Conservation (phyloP, 2,113 vertebrate genomes). For the Cromileptes altivelis region DNA sequence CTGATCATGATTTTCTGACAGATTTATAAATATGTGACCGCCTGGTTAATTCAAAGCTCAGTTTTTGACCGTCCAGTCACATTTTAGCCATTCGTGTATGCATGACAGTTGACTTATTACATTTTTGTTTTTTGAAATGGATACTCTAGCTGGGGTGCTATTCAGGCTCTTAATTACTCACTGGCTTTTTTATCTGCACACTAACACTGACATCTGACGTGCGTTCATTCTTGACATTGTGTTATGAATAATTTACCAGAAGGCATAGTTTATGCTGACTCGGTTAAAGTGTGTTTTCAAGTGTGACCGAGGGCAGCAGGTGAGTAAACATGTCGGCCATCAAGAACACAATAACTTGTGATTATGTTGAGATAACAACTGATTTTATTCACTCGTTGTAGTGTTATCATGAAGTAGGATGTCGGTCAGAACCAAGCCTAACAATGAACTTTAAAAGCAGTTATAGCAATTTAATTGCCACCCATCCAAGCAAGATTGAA, state of each 20-base stretch:
- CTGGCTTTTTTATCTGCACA: constrained; percentile 14
- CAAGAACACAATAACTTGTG: constrained; percentile 9
- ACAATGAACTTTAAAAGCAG: background rate
- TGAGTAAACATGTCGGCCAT: constrained; percentile 17
- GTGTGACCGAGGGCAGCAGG: background rate
- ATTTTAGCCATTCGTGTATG: background rate
- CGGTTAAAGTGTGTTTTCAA: background rate
- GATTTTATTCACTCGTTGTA: background rate
- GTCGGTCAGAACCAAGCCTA: background rate
- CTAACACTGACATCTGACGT: background rate
- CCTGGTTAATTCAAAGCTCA: background rate
- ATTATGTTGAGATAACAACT: background rate
- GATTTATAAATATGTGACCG: background rate
- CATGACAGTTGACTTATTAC: background rate
- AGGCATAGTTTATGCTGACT: constrained; percentile 2
- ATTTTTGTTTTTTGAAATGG: background rate
- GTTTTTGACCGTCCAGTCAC: background rate
- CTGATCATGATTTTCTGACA: background rate
- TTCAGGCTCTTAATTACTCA: background rate
- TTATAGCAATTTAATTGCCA: background rate
- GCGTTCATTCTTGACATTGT: background rate
- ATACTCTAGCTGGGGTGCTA: background rate
- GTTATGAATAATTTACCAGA: constrained; percentile 11
- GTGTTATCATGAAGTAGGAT: background rate
- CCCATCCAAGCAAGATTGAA: background rate